Conservation (phyloP, 1,140 invertebrate genomes). For the Agraylea sexmaculata region DNA sequence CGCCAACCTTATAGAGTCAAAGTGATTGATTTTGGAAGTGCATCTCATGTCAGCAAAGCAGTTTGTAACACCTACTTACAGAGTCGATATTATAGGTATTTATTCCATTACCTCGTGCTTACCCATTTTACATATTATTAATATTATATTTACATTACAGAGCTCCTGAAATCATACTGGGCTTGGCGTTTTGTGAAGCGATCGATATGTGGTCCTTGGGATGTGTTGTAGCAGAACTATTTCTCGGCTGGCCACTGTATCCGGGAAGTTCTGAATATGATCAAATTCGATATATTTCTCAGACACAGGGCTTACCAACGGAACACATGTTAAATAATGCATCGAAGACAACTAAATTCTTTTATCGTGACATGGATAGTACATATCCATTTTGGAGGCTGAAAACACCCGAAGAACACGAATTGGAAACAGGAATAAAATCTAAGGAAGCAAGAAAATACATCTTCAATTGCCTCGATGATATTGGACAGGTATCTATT, state of each 20-base stretch:
- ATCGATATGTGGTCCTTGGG: constrained; percentile 99
- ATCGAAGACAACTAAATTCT: constrained; percentile 97
- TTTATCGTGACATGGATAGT: constrained; percentile 91
- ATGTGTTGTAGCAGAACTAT: constrained; percentile 98
- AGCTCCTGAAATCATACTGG: constrained; percentile 97
- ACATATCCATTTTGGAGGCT: constrained; percentile 96
- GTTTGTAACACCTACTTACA: constrained; percentile 99
- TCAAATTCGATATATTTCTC: constrained; percentile 84
- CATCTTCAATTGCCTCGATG: constrained; percentile 98
- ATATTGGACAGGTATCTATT: constrained; percentile 71
- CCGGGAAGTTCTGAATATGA: constrained; percentile 99
- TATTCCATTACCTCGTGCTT: background rate
- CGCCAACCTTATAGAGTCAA: constrained; percentile 95
- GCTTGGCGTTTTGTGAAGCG: constrained; percentile 96
- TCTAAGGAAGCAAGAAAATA: constrained; percentile 99
- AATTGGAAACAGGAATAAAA: constrained; percentile 94
- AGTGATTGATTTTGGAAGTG: constrained; percentile 99
- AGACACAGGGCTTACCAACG: constrained; percentile 77
- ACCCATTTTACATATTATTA: background rate
- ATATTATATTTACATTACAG: constrained; percentile 32
- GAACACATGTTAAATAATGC: constrained; percentile 98
- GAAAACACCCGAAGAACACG: constrained; percentile 97
- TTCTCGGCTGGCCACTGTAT: constrained; percentile 98
- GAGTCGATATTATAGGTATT: constrained; percentile 81
- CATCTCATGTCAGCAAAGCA: constrained; percentile 97